Evolutionary conservation across 2,888 invertebrate genomes (phyloP), one percentile per base, ranked within the genome.

Genomic region (Ochropleura leucogaster): DNA sequence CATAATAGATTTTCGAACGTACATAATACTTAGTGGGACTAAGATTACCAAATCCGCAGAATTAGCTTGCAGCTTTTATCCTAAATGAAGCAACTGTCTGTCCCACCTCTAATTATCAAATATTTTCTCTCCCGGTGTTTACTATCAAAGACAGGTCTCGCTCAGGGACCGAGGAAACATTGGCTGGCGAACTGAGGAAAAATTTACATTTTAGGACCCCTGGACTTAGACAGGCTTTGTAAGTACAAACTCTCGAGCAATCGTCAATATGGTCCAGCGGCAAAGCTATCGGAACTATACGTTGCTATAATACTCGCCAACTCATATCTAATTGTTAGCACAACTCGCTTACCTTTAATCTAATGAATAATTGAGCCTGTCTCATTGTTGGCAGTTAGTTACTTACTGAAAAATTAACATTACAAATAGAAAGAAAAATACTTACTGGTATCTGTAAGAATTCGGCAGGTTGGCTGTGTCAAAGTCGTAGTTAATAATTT

Each of bases 381-480:
- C 30, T 30, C 30, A 30, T 3, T 30, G 42, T 40, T 10, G 10
- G 10, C 18, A 12, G n/a, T 60, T 59, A 59, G 59, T 59, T 59
- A 59, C 40, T 12, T 42, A 55, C 42, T 42, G 8, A 63, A 47
- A 68, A 18, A 20, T 46, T 57, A 4, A 18, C 18, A 57, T 42
- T 40, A 40, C 16, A n/a, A 12, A 51, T 14, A 49, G 0, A 18
- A 47, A n/a, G 16, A 44, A 30, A 51, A 30, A 51, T 89, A 96
- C 96, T 95, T 87, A 96, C 96, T 94, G 91, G 82, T 94, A 96
- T 70, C 90, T 94, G 79, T 96, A 96, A 14, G 95, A 94, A 83
- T 96, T 95, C 1, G 96, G 96, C 89, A 96, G 91, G 79, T 94
- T 92, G 5, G 90, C 87, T 44, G 95, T 95, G 59, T 96, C 93